Evolutionary conservation across 2,888 invertebrate species (phyloP).

Genomic region (Matsumyia berberina): DNA sequence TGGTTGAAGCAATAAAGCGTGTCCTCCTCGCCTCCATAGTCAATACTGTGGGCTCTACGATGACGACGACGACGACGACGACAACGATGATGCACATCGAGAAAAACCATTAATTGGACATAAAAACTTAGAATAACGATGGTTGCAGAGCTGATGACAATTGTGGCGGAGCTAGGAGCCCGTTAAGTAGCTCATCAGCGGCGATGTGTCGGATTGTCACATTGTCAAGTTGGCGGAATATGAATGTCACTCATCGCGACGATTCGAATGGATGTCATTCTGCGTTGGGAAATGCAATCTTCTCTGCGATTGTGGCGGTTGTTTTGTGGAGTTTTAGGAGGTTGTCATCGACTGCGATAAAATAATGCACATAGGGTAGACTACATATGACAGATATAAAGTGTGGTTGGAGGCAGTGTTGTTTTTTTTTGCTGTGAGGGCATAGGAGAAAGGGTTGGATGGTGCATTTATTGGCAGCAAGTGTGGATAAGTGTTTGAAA

Average conservation of each 20-base stretch:
- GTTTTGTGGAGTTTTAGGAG: constrained; percentile 13
- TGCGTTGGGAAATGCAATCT: constrained; percentile 65
- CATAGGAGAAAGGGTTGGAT: too few species aligned
- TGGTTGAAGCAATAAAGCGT: constrained; percentile 59
- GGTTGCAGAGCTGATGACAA: constrained; percentile 4
- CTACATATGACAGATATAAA: constrained; percentile 28
- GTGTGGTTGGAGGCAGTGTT: constrained; percentile 36
- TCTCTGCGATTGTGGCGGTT: constrained; percentile 17
- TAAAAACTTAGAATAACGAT: constrained; percentile 44
- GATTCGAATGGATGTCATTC: constrained; percentile 53
- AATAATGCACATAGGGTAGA: constrained; percentile 37
- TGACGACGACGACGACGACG: too few species aligned
- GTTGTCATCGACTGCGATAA: constrained; percentile 29
- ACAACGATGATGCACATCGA: constrained; percentile 48
- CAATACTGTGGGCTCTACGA: too few species aligned
- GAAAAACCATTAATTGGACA: constrained; percentile 69
- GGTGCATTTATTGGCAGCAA: constrained; percentile 67
- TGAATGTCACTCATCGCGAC: constrained; percentile 64
- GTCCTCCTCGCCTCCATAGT: constrained; percentile 11
- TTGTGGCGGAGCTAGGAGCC: constrained; percentile 9
- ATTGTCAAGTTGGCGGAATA: constrained; percentile 59
- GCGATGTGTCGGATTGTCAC: constrained; percentile 50
- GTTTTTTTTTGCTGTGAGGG: background rate
- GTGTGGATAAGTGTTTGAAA: constrained; percentile 62
- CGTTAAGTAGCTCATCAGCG: constrained; percentile 65